Evolutionary conservation across 1,140 invertebrate genomes (phyloP).

Genomic region (Helicoverpa zea): DNA sequence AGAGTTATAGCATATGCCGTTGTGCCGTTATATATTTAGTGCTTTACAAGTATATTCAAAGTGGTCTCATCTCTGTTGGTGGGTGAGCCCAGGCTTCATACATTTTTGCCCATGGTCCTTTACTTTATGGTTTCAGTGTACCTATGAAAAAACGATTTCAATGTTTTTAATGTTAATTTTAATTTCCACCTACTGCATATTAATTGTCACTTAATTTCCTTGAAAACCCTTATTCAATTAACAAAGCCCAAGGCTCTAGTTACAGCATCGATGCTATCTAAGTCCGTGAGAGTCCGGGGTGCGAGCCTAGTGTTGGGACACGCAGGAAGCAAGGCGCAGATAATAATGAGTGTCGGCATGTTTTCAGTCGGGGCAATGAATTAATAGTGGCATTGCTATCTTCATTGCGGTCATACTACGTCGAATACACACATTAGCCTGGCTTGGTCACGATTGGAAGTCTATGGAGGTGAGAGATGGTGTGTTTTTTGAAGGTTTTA

Average conservation of each 20-base stretch:
- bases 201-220: too few relatives aligned
- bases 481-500: conserved; percentile 40
- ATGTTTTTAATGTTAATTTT: too few relatives aligned
- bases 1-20: too few relatives aligned
- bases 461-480: conserved; percentile 26
- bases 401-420: conserved; percentile 71
- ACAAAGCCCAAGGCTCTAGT: neutral
- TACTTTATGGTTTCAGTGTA: too few relatives aligned
- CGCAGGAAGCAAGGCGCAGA: conserved; percentile 64
- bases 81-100: too few relatives aligned
- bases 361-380: conserved; percentile 69
- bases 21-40: too few relatives aligned
- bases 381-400: conserved; percentile 77
- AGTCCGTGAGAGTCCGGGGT: conserved; percentile 50
- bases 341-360: conserved; percentile 71
- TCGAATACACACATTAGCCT: conserved; percentile 68
- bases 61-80: too few relatives aligned
- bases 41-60: too few relatives aligned
- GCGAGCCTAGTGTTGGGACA: conserved; percentile 60
- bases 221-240: too few relatives aligned
- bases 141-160: too few relatives aligned
- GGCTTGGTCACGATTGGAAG: conserved; percentile 69
- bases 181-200: neutral
- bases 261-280: neutral
- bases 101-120: too few relatives aligned